A percentile compares a stretch with the other conserved stretches of the same genome.
Conservation (phyloP, 2,888 invertebrate genomes). For the Adelphocoris suturalis region DNA sequence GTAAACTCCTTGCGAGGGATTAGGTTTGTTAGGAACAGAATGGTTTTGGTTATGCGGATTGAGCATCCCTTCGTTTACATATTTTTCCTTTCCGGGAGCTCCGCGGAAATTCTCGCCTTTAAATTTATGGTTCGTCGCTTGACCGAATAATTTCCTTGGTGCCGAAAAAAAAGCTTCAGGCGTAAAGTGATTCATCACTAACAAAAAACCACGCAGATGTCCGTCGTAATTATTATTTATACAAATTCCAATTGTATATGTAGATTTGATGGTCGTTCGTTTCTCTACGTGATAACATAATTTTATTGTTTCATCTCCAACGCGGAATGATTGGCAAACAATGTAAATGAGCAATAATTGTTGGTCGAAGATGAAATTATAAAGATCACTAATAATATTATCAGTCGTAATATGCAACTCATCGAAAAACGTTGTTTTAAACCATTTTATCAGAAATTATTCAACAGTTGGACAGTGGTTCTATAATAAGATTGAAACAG, state of each 20-base stretch:
- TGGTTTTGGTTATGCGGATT: constrained; percentile 61
- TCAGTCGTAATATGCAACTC: too few species aligned
- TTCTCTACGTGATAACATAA: too few species aligned
- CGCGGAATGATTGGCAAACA: too few species aligned
- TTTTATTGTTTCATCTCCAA: too few species aligned
- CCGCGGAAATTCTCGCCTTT: constrained; percentile 54
- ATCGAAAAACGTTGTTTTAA: too few species aligned
- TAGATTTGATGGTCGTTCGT: not conserved
- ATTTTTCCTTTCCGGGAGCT: constrained; percentile 51
- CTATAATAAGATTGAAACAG: too few species aligned
- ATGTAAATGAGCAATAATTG: too few species aligned
- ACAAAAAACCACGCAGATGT: not conserved
- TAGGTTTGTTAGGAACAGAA: constrained; percentile 50
- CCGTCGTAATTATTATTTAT: not conserved
- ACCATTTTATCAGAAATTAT: too few species aligned
- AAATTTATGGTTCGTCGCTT: constrained; percentile 61
- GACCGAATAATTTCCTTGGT: constrained; percentile 46
- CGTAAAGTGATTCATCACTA: constrained; percentile 23
- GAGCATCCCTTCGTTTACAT: constrained; percentile 62
- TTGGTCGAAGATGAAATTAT: too few species aligned
- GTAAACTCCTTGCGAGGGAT: constrained; percentile 61
- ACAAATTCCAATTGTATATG: constrained; percentile 39
- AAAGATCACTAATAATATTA: too few species aligned
- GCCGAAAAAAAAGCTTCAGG: not conserved
- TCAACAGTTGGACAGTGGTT: too few species aligned